Base-by-base conservation (phyloP, 2,888 invertebrate genomes). In the Eustalomyia histrio region DNA sequence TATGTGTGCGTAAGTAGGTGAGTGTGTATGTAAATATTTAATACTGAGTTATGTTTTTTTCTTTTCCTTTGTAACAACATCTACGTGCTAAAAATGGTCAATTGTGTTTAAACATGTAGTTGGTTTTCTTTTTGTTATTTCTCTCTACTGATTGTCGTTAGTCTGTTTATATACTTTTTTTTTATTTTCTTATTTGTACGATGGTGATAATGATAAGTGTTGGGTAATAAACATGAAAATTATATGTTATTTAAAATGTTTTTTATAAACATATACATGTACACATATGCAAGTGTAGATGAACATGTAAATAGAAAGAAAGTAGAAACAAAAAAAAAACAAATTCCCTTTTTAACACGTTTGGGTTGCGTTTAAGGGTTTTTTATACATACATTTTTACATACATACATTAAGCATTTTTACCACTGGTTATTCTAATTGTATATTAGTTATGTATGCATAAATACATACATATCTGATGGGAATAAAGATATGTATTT, bases 161-260 rank as follows among this genome's bases (percentile, higher is more conserved):
- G 57, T 16, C 64, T 57, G 55, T 47, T 64, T 43, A n/a, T n/a
- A n/a, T n/a, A n/a, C n/a, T 35, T 64, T 52, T 21, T 39, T 52
- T 14, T 35, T 9, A 39, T 53, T 57, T 61, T 29, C 29, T 29
- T 29, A 55, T 69, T 64, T 57, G 61, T 47, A 61, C 33, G 55
- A 74, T 81, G 64, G 76, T 67, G 74, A 81, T 81, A 81, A 78
- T 81, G 80, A 81, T 74, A 81, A 81, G 76, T 81, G 76, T 78
- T 74, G 76, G 74, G 55, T 65, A 74, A 78, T 81, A 81, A 81
- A 81, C 74, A 81, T 78, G 61, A 74, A 78, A 76, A 78, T 81
- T 81, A 78, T 74, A 74, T 74, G 74, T 78, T 74, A 67, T 76
- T 69, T 69, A 61, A 76, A 75, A 80, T 76, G 71, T 76, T 67